phyloP scores from a whole-genome alignment of 2,888 invertebrate species.

The Micoletzkya japonica region DNA sequence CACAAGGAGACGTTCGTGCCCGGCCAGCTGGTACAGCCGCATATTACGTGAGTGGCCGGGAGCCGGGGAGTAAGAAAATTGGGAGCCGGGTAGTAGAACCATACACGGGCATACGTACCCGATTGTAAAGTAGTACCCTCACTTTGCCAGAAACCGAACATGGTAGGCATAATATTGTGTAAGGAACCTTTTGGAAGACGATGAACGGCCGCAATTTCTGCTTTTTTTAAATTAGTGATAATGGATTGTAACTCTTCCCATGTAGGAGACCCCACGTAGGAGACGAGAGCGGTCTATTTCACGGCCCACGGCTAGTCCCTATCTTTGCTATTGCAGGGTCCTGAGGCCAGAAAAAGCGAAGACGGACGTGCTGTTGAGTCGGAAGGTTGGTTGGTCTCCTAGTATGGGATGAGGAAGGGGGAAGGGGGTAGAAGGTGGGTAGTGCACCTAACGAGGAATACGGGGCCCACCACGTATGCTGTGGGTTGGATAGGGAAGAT shows the following conservation, averaged over 20 bases:
- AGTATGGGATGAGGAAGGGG: neutral
- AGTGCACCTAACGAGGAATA: neutral
- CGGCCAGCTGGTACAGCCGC: conserved; percentile 10
- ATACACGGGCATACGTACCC: neutral
- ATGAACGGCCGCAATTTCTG: too few relatives aligned
- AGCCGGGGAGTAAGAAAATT: neutral
- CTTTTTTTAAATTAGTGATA: too few relatives aligned
- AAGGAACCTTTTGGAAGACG: too few relatives aligned
- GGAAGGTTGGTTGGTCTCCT: too few relatives aligned
- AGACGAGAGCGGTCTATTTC: neutral
- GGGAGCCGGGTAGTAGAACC: neutral
- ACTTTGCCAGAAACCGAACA: too few relatives aligned
- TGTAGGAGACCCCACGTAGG: too few relatives aligned
- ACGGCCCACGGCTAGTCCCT: neutral
- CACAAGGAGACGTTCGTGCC: conserved; percentile 15
- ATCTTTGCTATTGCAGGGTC: conserved; percentile 23
- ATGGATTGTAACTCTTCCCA: too few relatives aligned
- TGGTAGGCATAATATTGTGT: too few relatives aligned
- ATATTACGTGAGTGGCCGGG: conserved; percentile 2
- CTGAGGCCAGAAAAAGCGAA: conserved; percentile 36
- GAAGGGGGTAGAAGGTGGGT: neutral
- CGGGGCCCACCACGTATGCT: neutral
- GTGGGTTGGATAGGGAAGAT: neutral
- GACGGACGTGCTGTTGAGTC: conserved; percentile 41
- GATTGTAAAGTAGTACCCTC: too few relatives aligned